phyloP scores from a whole-genome alignment of 2,797 vertebrate genomes.

The Etheostoma nigrum region DNA sequence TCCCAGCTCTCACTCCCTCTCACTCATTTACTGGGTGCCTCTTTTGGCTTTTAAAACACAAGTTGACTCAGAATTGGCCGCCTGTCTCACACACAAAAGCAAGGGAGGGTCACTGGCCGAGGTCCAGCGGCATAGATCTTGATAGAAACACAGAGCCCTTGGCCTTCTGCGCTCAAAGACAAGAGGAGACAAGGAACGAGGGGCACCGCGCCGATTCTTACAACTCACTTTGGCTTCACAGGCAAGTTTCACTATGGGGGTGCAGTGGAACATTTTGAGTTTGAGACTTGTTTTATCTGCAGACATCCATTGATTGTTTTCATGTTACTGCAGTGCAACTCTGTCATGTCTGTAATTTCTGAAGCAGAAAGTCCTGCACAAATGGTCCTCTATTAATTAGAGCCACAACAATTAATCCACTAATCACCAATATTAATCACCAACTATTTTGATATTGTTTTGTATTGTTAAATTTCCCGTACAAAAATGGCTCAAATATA shows the following conservation, averaged over 20 bases:
- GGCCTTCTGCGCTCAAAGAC: conserved; percentile 30
- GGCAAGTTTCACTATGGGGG: not conserved
- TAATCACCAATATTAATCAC: too few species aligned
- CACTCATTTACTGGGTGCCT: conserved; percentile 66
- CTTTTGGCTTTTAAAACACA: conserved; percentile 67
- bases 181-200: conserved; percentile 23
- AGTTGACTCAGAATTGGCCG: conserved; percentile 69
- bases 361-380: not conserved
- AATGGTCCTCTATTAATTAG: not conserved
- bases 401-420: too few species aligned
- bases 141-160: conserved; percentile 54
- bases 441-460: too few species aligned
- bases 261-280: conserved; percentile 11
- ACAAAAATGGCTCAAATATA: too few species aligned
- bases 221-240: conserved; percentile 47
- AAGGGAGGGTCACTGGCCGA: conserved; percentile 63
- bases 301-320: conserved; percentile 4
- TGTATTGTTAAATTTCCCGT: too few species aligned
- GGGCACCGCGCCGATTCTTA: conserved; percentile 38
- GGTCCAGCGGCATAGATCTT: conserved; percentile 60
- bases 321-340: not conserved
- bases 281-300: not conserved
- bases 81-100: conserved; percentile 68
- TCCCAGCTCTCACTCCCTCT: conserved; percentile 62
- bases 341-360: not conserved